phyloP scores from a whole-genome alignment of 2,888 invertebrate species.

The Mactromeris polynyma region DNA sequence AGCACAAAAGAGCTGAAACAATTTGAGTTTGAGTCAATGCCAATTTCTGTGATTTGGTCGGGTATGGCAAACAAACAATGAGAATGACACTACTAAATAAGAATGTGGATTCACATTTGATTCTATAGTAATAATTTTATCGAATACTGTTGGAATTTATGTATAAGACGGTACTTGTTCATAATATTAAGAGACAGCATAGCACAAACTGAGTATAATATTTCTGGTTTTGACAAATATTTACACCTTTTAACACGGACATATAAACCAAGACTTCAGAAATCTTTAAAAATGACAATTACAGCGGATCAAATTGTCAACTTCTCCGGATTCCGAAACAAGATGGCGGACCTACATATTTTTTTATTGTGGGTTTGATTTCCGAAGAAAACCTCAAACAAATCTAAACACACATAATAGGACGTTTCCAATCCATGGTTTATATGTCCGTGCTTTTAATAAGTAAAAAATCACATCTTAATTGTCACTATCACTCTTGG shows the following conservation, averaged over 20 bases:
- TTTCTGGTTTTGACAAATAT: not conserved
- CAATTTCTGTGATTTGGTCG: not conserved
- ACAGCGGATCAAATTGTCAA: too few species aligned
- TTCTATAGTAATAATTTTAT: not conserved
- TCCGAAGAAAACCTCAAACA: too few species aligned
- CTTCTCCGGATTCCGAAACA: too few species aligned
- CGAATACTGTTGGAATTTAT: not conserved
- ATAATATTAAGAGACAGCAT: not conserved
- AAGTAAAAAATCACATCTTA: not conserved
- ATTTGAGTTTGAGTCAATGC: too few species aligned
- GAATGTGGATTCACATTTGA: not conserved
- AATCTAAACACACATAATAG: too few species aligned
- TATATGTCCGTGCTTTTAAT: too few species aligned
- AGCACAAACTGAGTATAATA: not conserved
- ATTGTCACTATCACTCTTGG: slow-evolving; percentile 34
- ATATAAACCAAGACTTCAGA: too few species aligned
- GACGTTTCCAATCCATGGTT: too few species aligned
- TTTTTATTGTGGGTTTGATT: too few species aligned
- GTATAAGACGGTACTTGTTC: not conserved
- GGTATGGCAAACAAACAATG: not conserved
- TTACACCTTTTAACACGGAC: not conserved
- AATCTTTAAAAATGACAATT: too few species aligned
- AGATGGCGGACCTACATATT: too few species aligned
- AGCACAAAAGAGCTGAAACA: too few species aligned
- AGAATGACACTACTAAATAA: not conserved